phyloP scores from a whole-genome alignment of 2,888 invertebrate species.

The Sphecodes monilicornis region DNA sequence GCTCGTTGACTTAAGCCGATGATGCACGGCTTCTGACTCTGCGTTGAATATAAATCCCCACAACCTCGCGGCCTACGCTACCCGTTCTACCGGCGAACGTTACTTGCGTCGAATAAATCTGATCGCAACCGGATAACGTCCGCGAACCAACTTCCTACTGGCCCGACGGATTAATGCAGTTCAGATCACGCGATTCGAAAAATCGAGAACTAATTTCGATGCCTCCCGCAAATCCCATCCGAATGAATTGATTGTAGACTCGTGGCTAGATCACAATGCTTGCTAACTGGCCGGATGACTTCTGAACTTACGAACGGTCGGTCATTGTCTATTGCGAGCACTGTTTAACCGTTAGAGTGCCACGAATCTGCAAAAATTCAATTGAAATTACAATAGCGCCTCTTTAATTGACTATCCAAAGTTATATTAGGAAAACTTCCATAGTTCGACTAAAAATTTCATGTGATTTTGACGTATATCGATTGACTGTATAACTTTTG shows the following conservation, averaged over 20 bases:
- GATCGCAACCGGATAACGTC: conserved; percentile 63
- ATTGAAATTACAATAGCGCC: no score
- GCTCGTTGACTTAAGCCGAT: conserved; percentile 72
- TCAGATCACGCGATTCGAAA: conserved; percentile 26
- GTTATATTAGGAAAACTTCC: no score
- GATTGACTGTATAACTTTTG: no score
- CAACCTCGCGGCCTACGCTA: conserved; percentile 11
- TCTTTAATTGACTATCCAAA: no score
- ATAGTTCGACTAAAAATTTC: no score
- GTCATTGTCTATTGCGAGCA: neutral
- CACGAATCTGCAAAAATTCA: no score
- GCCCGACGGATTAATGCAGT: conserved; percentile 36
- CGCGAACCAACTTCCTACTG: conserved; percentile 58
- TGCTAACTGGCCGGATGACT: neutral
- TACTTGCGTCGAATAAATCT: conserved; percentile 66
- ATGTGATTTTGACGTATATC: no score
- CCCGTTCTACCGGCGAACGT: conserved; percentile 32
- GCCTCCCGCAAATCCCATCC: neutral
- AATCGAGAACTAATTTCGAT: neutral
- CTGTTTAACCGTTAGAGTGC: neutral
- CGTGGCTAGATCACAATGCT: neutral
- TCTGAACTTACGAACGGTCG: neutral
- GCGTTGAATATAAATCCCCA: conserved; percentile 67
- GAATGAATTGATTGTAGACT: conserved; percentile 2
- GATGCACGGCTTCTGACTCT: conserved; percentile 65